These are phyloP conservation scores for Flabesymbios commensalis DNA, from an alignment of 2,888 invertebrate species.

Conservation along the genomic window DNA sequence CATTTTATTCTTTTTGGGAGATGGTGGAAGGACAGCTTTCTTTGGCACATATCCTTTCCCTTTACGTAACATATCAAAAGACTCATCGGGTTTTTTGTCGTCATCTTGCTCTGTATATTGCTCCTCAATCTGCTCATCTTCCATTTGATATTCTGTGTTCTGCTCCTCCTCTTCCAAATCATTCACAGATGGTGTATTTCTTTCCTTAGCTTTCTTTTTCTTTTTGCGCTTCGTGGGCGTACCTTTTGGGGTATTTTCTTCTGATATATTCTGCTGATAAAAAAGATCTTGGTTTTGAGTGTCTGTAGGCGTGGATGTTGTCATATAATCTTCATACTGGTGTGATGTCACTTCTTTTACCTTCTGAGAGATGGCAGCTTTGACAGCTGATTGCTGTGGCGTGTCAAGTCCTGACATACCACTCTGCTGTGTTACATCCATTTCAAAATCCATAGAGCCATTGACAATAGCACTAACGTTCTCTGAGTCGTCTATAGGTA, in stretches of 20 bases:
- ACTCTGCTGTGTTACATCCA: no score
- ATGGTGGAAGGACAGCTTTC: neutral
- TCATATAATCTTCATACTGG: neutral
- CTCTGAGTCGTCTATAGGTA: no score
- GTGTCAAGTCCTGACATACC: no score
- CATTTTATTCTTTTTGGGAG: neutral
- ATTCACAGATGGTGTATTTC: neutral
- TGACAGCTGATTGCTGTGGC: no score
- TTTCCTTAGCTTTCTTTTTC: neutral
- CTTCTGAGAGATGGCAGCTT: conserved; percentile 7
- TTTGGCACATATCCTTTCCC: no score
- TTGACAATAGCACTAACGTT: no score
- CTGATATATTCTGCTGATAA: neutral
- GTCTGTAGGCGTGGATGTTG: no score
- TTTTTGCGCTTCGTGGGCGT: conserved; percentile 1
- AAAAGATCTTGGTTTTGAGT: neutral
- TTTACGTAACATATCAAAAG: no score
- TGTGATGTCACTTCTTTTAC: conserved; percentile 11
- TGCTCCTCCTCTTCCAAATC: no score
- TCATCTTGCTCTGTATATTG: neutral
- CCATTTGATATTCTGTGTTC: neutral
- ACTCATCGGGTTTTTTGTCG: neutral
- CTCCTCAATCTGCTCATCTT: neutral
- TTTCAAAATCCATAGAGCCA: no score
- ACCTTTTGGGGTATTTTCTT: neutral